Base-by-base conservation (phyloP, 1,140 invertebrate genomes). In the Eriosoma lanigerum region DNA sequence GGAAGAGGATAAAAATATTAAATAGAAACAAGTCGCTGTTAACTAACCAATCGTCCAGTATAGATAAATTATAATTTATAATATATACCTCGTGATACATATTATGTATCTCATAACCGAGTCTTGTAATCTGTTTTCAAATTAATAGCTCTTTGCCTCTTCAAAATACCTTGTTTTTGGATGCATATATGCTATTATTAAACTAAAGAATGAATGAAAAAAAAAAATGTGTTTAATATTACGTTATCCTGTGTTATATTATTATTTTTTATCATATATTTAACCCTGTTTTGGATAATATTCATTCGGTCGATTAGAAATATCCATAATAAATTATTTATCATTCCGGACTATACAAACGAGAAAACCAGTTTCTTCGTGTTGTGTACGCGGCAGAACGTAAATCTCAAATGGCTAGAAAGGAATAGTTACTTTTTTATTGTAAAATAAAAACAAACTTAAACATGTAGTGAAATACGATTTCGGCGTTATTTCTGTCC, bases 281-380 rank as follows among this genome's bases (percentile, higher is more conserved):
- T 58, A n/a, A 76, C 29, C 73, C 75, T 38, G 32, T 21, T 60
- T 60, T 5, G 75, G 38, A 60, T 76, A 62, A 78, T 38, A 38
- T 78, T 62, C 75, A 48, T 78, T 78, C 75, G 75, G 75, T 78
- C 75, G 75, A 78, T 78, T 78, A 78, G 75, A 78, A 78, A 78
- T 78, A 78, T 78, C 75, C 75, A 78, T 78, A 78, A 78, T 78
- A 78, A 78, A 78, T 78, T 78, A 78, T 78, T 78, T 78, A 78
- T 78, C 75, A 78, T 78, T 78, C 75, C 75, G 75, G 56, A 78
- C 56, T 62, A 38, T 38, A 56, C 54, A 50, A 26, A 38, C 29
- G 38, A 78, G 38, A 46, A 78, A 78, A 78, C 75, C 75, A 62
- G 75, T 78, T 78, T 48, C 21, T 17, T 17, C 32, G 29, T 60